These are phyloP conservation scores for Protula sp. DNA, from an alignment of 2,888 invertebrate genomes.

Conservation along the genomic window DNA sequence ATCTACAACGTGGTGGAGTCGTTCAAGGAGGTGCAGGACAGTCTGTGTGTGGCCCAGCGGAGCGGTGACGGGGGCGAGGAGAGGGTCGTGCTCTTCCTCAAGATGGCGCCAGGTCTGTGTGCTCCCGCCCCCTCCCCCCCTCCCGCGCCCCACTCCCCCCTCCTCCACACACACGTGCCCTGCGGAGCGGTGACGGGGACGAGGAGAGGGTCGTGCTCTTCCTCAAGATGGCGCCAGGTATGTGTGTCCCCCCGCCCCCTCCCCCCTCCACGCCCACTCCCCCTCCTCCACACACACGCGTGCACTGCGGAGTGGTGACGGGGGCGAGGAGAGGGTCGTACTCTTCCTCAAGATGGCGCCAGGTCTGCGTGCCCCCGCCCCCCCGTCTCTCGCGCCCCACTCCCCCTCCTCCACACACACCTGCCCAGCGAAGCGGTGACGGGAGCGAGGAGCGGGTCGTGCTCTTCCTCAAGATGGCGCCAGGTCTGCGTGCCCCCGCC, in stretches of 20 bases:
- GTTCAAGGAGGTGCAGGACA: slow-evolving; percentile 58
- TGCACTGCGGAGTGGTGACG: too few relatives aligned
- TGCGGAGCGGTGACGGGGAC: too few relatives aligned
- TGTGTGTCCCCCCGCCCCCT: too few relatives aligned
- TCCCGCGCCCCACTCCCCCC: too few relatives aligned
- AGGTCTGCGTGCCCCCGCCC: too few relatives aligned
- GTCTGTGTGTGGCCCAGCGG: slow-evolving; percentile 58
- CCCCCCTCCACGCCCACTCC: too few relatives aligned
- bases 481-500: too few relatives aligned
- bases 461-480: slow-evolving; percentile 58
- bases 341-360: slow-evolving; percentile 59
- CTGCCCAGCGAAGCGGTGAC: slow-evolving; percentile 54
- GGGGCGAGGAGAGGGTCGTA: slow-evolving; percentile 58
- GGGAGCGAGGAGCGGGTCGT: slow-evolving; percentile 58
- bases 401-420: too few relatives aligned
- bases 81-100: slow-evolving; percentile 59
- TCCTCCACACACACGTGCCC: too few relatives aligned
- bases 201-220: slow-evolving; percentile 60
- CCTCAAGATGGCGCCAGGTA: slow-evolving; percentile 57
- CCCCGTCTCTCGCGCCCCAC: too few relatives aligned
- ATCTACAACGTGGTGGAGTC: slow-evolving; percentile 60
- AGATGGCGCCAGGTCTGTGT: slow-evolving; percentile 52
- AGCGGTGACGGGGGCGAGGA: slow-evolving; percentile 56
- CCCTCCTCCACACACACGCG: too few relatives aligned
- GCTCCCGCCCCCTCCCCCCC: too few relatives aligned